Base-by-base conservation (phyloP, 1,140 invertebrate genomes). In the Habropoda laboriosa region DNA sequence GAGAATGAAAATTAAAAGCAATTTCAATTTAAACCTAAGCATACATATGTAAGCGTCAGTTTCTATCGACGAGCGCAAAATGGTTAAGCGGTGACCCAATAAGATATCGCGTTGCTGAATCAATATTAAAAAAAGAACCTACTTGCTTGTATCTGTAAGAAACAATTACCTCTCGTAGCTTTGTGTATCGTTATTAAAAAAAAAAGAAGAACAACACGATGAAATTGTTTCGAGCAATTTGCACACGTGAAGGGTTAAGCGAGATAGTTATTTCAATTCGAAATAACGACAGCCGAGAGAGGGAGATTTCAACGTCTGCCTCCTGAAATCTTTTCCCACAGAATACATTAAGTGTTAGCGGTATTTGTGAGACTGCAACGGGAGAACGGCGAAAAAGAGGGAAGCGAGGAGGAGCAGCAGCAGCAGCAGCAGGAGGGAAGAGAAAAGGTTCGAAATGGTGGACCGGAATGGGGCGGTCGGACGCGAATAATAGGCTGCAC, bases 401-500 rank as follows among this genome's bases (percentile, higher is more conserved):
- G 30, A 64, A 13, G 2, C 10, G 21, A 10, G 63, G 60, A 30
- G 76, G 51, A 51, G 55, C 24, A 21, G n/a, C 16, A 12, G 40
- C 40, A 42, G 12, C 5, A 12, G 5, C 5, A 5, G 12, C 58
- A 30, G 35, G 64, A 71, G 70, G 38, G 55, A 67, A 63, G n/a
- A 81, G 83, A 78, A 76, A 81, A 73, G 58, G 51, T 67, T 80
- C 63, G 57, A 72, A 73, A 86, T 75, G 79, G 83, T 51, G 67
- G 79, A 81, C 68, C 71, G 70, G 81, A 75, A 83, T 75, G 76
- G 76, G 60, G 63, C 70, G 76, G 70, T 49, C 40, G 47, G 60
- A 60, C 40, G 66, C 53, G 60, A 80, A 70, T 55, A 63, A 77
- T 45, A 66, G 21, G 30, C 38, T 51, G 42, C 42, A 24, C 58